Conservation (phyloP, 1,140 invertebrate species). For the Heliothis subflexa region DNA sequence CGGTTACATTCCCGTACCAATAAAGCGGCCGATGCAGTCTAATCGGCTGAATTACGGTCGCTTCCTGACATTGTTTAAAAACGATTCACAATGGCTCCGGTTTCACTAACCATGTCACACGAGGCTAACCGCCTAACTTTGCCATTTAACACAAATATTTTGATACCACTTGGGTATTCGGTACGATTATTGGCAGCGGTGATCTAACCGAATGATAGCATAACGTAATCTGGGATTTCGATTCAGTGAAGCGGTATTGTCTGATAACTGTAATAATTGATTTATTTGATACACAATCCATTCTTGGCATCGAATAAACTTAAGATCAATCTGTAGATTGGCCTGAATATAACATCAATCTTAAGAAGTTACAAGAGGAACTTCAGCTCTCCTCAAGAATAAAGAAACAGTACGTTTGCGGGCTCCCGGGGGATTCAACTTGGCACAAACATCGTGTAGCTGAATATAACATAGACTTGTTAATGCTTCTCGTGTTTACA, state of each 20-base stretch:
- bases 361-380: constrained; percentile 14
- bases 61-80: constrained; percentile 67
- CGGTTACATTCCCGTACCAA: constrained; percentile 47
- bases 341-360: constrained; percentile 28
- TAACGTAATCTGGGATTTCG: constrained; percentile 22
- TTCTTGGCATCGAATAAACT: background rate
- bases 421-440: background rate
- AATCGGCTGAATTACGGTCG: constrained; percentile 62
- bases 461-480: constrained; percentile 30
- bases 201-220: constrained; percentile 20
- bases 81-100: constrained; percentile 47
- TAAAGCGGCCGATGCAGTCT: constrained; percentile 48
- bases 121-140: background rate
- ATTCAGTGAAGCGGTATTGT: constrained; percentile 10
- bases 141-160: constrained; percentile 20
- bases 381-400: constrained; percentile 9
- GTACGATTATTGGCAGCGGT: background rate
- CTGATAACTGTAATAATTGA: background rate
- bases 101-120: constrained; percentile 43
- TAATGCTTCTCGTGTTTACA: constrained; percentile 8
- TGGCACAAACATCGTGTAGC: constrained; percentile 13
- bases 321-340: background rate
- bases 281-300: background rate
- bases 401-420: constrained; percentile 9
- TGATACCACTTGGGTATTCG: constrained; percentile 15